These are phyloP conservation scores for Oreochromis aureus DNA, from an alignment of 2,113 vertebrate species.

Conservation along the genomic window DNA sequence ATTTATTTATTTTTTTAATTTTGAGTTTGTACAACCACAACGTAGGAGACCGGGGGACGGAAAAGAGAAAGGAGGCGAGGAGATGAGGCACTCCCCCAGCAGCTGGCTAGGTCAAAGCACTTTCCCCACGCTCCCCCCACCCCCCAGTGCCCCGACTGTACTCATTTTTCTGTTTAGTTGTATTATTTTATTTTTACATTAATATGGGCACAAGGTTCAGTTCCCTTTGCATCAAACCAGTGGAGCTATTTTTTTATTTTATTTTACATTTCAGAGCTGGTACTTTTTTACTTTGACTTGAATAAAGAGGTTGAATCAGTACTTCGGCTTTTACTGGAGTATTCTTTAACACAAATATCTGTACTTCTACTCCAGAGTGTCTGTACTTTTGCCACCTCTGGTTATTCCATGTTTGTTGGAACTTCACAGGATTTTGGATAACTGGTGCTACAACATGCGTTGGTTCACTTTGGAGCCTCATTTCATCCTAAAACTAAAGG, in stretches of 20 bases:
- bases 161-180: neutral
- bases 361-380: too few species aligned
- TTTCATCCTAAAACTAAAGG: neutral
- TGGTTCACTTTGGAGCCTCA: neutral
- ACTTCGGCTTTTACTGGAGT: neutral
- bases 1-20: neutral
- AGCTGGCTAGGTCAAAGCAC: neutral
- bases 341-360: neutral
- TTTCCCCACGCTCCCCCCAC: neutral
- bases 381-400: neutral
- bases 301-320: neutral
- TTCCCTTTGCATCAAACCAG: neutral
- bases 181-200: neutral
- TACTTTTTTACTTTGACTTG: neutral
- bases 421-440: neutral
- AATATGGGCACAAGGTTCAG: neutral
- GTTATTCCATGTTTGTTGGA: neutral
- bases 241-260: neutral
- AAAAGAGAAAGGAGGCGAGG: neutral
- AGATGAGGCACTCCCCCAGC: rapidly evolving
- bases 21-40: neutral
- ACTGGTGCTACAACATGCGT: neutral
- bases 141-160: neutral
- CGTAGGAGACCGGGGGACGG: neutral
- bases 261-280: neutral